Percentiles rank a stretch among this genome's conserved stretches.
Evolutionary conservation across 2,113 vertebrate species (phyloP).

Genomic region (Oncorhynchus keta): DNA sequence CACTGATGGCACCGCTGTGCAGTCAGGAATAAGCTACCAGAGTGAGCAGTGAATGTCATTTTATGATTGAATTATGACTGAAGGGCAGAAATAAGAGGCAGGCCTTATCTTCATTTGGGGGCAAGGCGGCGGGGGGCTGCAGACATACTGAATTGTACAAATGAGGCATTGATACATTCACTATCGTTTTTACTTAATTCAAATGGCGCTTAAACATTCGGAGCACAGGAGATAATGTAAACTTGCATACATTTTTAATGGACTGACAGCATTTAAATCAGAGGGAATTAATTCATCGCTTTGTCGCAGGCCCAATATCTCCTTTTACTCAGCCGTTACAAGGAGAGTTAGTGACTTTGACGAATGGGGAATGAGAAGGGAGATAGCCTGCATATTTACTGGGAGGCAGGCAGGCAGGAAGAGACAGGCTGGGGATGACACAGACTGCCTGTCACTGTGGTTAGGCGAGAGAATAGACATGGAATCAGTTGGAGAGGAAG

Average conservation of each 20-base stretch:
- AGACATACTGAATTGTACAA: constrained; percentile 52
- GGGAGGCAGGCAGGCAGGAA: not conserved
- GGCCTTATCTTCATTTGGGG: constrained; percentile 51
- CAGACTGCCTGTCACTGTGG: not conserved
- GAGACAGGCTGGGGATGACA: not conserved
- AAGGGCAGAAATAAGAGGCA: constrained; percentile 50
- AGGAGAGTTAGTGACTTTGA: constrained; percentile 37
- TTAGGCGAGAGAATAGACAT: not conserved
- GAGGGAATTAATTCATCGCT: constrained; percentile 61
- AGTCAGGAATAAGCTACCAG: not conserved
- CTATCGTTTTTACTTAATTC: constrained; percentile 50
- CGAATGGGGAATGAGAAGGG: constrained; percentile 50
- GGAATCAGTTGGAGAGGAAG: no score
- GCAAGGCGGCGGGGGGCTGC: not conserved
- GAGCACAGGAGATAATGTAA: constrained; percentile 54
- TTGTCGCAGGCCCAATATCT: constrained; percentile 57
- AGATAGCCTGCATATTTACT: constrained; percentile 39
- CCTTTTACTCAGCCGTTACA: constrained; percentile 57
- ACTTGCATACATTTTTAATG: constrained; percentile 66
- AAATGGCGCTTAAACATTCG: constrained; percentile 1
- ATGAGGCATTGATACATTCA: constrained; percentile 50
- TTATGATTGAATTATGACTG: constrained; percentile 57
- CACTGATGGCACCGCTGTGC: not conserved
- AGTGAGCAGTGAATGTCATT: constrained; percentile 40
- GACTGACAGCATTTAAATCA: constrained; percentile 60